Evolutionary conservation across 2,113 vertebrate species (phyloP).

Genomic region (Telmatochromis sp.): DNA sequence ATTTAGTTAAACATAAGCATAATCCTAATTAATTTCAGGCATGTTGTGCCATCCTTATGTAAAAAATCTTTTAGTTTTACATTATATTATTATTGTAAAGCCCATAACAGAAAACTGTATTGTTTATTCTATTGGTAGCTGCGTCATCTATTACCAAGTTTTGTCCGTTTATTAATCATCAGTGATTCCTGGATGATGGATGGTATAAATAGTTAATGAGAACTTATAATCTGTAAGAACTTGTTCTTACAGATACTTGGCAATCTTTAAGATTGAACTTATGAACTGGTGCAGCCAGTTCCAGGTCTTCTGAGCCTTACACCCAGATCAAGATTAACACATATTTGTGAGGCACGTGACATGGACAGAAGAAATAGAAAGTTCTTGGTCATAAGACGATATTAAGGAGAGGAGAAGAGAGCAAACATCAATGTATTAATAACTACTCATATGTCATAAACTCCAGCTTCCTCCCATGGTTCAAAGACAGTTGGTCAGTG

Average conservation of each 20-base stretch:
- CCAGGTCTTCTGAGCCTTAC: background rate
- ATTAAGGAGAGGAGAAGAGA: background rate
- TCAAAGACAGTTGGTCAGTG: background rate
- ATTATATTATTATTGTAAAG: background rate
- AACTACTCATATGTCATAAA: background rate
- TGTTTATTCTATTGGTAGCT: background rate
- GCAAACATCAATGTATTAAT: background rate
- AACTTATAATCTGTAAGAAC: background rate
- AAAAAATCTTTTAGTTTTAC: background rate
- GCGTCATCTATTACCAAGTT: accelerated
- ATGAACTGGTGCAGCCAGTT: background rate
- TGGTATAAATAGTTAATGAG: background rate
- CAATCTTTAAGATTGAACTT: background rate
- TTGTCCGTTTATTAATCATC: background rate
- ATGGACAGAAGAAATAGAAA: background rate
- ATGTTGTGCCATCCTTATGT: background rate
- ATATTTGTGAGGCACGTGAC: background rate
- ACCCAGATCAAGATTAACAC: background rate
- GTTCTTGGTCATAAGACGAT: accelerated
- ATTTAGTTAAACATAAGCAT: background rate
- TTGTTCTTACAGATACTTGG: background rate
- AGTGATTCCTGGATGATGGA: background rate
- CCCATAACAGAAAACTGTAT: background rate
- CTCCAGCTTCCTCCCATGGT: background rate
- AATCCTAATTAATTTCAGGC: background rate